Conservation (phyloP, 92 coral and sea anemone species). For the Epizoanthus scotinus region DNA sequence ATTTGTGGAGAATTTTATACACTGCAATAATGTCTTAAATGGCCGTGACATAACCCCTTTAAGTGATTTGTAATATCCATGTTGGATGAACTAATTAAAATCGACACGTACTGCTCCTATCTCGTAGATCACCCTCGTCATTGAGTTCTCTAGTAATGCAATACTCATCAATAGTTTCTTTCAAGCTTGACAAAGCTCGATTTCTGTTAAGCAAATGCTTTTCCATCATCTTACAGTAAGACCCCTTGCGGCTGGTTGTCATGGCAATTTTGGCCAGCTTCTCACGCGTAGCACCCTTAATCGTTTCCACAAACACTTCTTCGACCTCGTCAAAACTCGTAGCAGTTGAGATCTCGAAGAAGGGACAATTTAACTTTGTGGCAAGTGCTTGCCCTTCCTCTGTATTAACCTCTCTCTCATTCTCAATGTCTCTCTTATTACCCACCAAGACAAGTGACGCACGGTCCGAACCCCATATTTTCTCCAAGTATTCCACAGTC, state of each 20-base stretch:
- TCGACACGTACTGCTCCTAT: constrained; percentile 71
- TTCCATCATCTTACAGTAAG: constrained; percentile 63
- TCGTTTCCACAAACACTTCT: constrained; percentile 47
- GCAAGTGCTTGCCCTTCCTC: constrained; percentile 55
- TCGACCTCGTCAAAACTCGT: constrained; percentile 63
- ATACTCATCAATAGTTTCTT: constrained; percentile 74
- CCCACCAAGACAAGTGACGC: constrained; percentile 60
- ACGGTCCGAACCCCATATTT: constrained; percentile 46
- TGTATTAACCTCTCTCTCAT: constrained; percentile 50
- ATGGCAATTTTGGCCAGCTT: constrained; percentile 52
- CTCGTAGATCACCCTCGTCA: constrained; percentile 52
- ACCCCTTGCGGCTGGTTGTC: constrained; percentile 45
- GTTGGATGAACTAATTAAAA: neutral
- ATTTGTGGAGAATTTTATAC: too few relatives aligned
- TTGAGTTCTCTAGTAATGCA: constrained; percentile 56
- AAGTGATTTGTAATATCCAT: too few relatives aligned
- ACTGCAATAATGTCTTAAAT: too few relatives aligned
- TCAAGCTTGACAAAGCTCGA: constrained; percentile 77
- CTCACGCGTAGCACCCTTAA: constrained; percentile 39
- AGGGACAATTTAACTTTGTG: constrained; percentile 47
- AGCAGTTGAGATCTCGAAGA: constrained; percentile 62
- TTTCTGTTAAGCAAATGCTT: constrained; percentile 58
- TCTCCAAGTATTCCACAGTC: constrained; percentile 41
- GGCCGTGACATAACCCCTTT: too few relatives aligned
- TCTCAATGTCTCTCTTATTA: constrained; percentile 63